Conservation (phyloP, 2,113 vertebrate species). For the Fulica atra region DNA sequence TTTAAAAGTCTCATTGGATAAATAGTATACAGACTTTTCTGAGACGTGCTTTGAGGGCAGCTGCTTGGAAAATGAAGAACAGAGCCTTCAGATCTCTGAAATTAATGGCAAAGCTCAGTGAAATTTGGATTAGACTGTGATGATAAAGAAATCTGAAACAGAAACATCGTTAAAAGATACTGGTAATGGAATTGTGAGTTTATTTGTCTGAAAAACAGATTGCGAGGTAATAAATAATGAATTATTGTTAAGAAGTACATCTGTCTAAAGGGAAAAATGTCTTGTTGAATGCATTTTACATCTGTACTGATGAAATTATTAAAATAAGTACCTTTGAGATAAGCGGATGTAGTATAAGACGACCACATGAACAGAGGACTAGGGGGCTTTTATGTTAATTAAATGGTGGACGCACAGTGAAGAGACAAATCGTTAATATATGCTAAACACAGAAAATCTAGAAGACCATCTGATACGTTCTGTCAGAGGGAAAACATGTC, state of each 20-base stretch:
- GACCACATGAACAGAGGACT: not conserved
- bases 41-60: not conserved
- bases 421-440: conserved; percentile 23
- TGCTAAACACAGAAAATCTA: conserved; percentile 36
- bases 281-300: not conserved
- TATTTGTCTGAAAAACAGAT: conserved; percentile 55
- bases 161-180: conserved; percentile 56
- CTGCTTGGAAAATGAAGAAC: conserved; percentile 29
- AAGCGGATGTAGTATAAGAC: not conserved
- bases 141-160: conserved; percentile 28
- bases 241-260: conserved; percentile 22
- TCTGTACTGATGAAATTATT: conserved; percentile 28
- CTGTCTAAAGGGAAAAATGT: conserved; percentile 8
- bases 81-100: conserved; percentile 9
- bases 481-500: conserved; percentile 17
- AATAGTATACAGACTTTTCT: conserved; percentile 2
- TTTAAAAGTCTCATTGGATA: not conserved
- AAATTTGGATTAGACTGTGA: conserved; percentile 27
- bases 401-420: not conserved
- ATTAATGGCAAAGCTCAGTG: conserved; percentile 32
- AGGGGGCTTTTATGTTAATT: conserved; percentile 18
- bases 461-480: conserved; percentile 18
- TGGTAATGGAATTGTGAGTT: conserved; percentile 26
- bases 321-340: conserved; percentile 31
- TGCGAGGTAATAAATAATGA: conserved; percentile 30